A percentile compares a stretch with the other conserved stretches of the same genome.
Evolutionary conservation across 2,113 vertebrate species (phyloP).

Genomic region (Boulengeromyrus knoepffleri): DNA sequence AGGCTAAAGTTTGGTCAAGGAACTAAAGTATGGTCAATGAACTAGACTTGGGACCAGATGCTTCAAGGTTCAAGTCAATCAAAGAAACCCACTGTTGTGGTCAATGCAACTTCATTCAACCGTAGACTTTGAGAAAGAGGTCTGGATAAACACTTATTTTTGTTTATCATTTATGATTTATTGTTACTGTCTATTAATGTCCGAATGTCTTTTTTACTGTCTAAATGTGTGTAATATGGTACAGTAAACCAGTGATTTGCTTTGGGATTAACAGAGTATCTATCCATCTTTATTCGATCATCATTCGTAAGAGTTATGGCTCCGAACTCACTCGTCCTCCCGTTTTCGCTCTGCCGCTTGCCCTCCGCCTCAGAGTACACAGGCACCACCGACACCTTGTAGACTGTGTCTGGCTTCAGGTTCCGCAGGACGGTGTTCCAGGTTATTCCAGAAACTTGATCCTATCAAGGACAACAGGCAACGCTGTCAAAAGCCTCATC

Average conservation of each 20-base stretch:
- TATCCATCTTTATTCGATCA: not conserved
- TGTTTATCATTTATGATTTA: not conserved
- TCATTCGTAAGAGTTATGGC: not conserved
- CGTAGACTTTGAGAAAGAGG: not conserved
- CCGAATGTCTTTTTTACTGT: not conserved
- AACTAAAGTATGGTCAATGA: not conserved
- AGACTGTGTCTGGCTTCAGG: constrained; percentile 50
- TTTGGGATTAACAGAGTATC: not conserved
- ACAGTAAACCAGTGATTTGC: not conserved
- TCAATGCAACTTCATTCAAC: not conserved
- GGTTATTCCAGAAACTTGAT: constrained; percentile 81
- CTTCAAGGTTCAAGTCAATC: not conserved
- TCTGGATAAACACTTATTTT: not conserved
- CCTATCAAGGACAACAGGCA: constrained; percentile 48
- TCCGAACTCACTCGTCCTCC: constrained; percentile 77
- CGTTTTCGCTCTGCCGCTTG: constrained; percentile 70
- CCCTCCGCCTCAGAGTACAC: constrained; percentile 78
- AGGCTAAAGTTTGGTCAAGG: not conserved
- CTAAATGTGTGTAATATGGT: not conserved
- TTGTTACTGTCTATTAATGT: not conserved
- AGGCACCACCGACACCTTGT: constrained; percentile 58
- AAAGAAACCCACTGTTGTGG: not conserved
- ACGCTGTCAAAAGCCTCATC: not conserved
- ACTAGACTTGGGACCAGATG: not conserved
- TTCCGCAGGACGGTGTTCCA: constrained; percentile 57